These are phyloP conservation scores for Agrotis puta DNA, from an alignment of 2,888 invertebrate genomes.

Conservation along the genomic window DNA sequence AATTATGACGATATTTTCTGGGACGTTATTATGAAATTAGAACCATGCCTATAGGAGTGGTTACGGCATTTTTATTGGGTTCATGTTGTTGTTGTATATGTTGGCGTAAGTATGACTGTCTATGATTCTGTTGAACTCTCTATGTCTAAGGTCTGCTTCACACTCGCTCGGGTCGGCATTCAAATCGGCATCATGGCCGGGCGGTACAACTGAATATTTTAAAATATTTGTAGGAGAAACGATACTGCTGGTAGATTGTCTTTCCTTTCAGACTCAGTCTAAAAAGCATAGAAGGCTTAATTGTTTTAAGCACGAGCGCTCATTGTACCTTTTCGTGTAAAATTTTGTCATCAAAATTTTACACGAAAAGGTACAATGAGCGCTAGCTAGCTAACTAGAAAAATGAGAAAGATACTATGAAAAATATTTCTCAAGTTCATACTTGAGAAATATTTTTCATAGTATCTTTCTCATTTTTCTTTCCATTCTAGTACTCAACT, in stretches of 20 bases:
- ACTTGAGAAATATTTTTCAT: neutral
- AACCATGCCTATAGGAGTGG: conserved; percentile 72
- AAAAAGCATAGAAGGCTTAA: too few relatives aligned
- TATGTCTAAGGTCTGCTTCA: neutral
- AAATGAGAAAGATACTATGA: neutral
- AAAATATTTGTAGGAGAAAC: too few relatives aligned
- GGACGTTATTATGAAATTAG: neutral
- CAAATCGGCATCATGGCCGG: neutral
- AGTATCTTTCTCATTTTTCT: neutral
- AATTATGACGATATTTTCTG: conserved; percentile 14
- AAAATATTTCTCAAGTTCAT: neutral
- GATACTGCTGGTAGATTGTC: too few relatives aligned
- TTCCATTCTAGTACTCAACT: conserved; percentile 3
- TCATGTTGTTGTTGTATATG: conserved; percentile 75
- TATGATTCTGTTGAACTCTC: neutral
- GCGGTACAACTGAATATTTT: neutral
- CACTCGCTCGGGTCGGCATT: conserved; percentile 1
- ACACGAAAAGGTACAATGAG: too few relatives aligned
- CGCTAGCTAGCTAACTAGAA: too few relatives aligned
- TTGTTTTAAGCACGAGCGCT: too few relatives aligned
- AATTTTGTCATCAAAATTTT: too few relatives aligned
- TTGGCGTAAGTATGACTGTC: conserved; percentile 79
- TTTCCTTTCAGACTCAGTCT: too few relatives aligned
- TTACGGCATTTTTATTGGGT: conserved; percentile 75
- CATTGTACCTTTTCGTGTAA: too few relatives aligned